Percentiles rank a stretch among this genome's conserved stretches.
These are phyloP conservation scores for Phytoseiulus persimilis DNA, from an alignment of 2,888 invertebrate species.

Conservation along the genomic window DNA sequence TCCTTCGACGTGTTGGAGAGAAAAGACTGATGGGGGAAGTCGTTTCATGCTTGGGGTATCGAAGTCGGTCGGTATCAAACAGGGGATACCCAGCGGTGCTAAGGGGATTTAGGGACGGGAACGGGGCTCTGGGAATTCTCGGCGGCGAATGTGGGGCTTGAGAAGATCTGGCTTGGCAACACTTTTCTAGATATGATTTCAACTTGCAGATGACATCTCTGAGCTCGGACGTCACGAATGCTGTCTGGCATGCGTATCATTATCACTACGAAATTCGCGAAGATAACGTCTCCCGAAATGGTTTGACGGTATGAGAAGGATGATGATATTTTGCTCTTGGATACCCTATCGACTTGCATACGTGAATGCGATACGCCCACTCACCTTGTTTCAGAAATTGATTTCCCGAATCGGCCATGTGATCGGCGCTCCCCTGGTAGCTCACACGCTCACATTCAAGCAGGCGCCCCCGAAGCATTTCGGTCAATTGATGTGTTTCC, in stretches of 20 bases:
- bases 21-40: too few relatives aligned
- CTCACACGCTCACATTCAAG: neutral
- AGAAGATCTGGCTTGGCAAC: too few relatives aligned
- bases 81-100: too few relatives aligned
- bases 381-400: neutral
- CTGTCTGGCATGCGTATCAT: slow-evolving; percentile 22
- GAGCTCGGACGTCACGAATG: slow-evolving; percentile 31
- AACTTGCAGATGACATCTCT: slow-evolving; percentile 27
- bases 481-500: slow-evolving; percentile 34
- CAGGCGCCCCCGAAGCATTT: slow-evolving; percentile 17
- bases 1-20: too few relatives aligned
- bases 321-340: neutral
- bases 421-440: slow-evolving; percentile 13
- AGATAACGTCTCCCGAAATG: neutral
- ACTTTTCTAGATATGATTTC: too few relatives aligned
- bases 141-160: too few relatives aligned
- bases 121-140: too few relatives aligned
- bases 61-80: too few relatives aligned
- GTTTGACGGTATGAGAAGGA: neutral
- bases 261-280: neutral
- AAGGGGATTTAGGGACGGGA: too few relatives aligned
- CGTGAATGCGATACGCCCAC: too few relatives aligned
- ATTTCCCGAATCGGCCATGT: slow-evolving; percentile 29
- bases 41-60: too few relatives aligned
- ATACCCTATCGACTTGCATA: neutral